Percentiles rank a stretch among this genome's conserved stretches.
Conservation (phyloP, 1,140 invertebrate species). For the Bombus pyrosoma region DNA sequence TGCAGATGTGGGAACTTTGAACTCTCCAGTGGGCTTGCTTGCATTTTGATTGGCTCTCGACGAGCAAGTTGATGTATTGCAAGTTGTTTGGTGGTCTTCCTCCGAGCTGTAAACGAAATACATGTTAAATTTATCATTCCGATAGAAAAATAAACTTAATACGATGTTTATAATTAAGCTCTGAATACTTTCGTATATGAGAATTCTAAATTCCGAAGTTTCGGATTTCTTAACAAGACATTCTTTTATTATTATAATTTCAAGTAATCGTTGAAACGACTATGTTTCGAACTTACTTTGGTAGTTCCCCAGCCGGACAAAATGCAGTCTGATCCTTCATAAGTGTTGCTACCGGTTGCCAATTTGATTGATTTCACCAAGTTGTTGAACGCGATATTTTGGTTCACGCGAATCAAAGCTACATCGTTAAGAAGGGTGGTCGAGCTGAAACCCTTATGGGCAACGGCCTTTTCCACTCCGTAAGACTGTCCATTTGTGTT, state of each 20-base stretch:
- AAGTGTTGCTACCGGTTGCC: slow-evolving; percentile 38
- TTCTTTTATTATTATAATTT: neutral
- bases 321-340: slow-evolving; percentile 48
- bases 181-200: neutral
- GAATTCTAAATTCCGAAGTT: neutral
- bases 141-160: neutral
- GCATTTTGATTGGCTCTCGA: slow-evolving; percentile 61
- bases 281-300: neutral
- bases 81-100: slow-evolving; percentile 65
- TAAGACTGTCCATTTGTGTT: slow-evolving; percentile 66
- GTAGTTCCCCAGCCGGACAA: slow-evolving; percentile 82
- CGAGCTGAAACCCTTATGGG: slow-evolving; percentile 75
- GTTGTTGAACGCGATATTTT: slow-evolving; percentile 69
- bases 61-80: slow-evolving; percentile 67
- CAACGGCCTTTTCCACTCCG: slow-evolving; percentile 64
- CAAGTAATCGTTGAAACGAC: neutral
- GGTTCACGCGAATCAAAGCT: slow-evolving; percentile 78
- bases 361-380: slow-evolving; percentile 73
- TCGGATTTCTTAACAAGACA: neutral
- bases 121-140: neutral
- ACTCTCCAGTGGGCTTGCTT: slow-evolving; percentile 37
- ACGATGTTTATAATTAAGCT: neutral
- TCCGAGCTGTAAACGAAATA: slow-evolving; percentile 42
- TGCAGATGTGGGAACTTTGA: slow-evolving; percentile 82
- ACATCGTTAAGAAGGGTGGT: slow-evolving; percentile 80